These are phyloP conservation scores for Sinelater perroti DNA, from an alignment of 2,888 invertebrate genomes.

Conservation along the genomic window DNA sequence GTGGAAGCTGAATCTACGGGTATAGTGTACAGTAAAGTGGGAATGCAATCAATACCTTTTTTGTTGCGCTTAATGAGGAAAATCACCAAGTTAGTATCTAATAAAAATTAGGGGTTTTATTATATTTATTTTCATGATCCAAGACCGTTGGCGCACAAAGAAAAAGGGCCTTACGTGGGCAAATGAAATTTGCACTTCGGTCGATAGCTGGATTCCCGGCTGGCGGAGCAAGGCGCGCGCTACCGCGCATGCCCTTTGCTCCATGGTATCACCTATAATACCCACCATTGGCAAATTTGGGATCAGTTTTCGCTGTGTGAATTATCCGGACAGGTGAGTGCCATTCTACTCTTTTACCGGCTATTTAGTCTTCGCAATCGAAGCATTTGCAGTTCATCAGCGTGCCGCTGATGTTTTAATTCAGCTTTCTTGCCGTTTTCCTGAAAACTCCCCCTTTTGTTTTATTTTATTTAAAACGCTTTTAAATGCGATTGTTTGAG, in stretches of 20 bases:
- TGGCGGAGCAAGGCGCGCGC: conserved; percentile 18
- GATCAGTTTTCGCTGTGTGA: conserved; percentile 19
- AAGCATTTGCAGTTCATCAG: no score
- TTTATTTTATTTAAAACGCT: neutral
- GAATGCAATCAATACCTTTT: no score
- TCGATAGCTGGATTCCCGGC: conserved; percentile 15
- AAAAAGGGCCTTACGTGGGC: conserved; percentile 5
- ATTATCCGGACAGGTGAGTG: conserved; percentile 15
- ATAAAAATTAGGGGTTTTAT: no score
- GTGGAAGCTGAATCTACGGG: no score
- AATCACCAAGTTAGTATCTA: no score
- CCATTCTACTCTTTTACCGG: neutral
- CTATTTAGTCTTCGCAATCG: no score
- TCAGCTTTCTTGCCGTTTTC: no score
- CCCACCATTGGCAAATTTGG: conserved; percentile 18
- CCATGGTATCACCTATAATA: conserved; percentile 12
- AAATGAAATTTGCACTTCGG: conserved; percentile 25
- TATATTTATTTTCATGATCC: no score
- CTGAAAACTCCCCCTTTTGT: neutral
- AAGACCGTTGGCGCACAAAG: conserved; percentile 15
- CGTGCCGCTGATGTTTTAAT: no score
- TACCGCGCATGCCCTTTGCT: conserved; percentile 21
- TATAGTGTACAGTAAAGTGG: no score
- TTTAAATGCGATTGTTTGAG: no score
- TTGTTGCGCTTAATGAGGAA: no score